Conservation (phyloP, 2,113 vertebrate genomes). For the Triplophysa tibetana region DNA sequence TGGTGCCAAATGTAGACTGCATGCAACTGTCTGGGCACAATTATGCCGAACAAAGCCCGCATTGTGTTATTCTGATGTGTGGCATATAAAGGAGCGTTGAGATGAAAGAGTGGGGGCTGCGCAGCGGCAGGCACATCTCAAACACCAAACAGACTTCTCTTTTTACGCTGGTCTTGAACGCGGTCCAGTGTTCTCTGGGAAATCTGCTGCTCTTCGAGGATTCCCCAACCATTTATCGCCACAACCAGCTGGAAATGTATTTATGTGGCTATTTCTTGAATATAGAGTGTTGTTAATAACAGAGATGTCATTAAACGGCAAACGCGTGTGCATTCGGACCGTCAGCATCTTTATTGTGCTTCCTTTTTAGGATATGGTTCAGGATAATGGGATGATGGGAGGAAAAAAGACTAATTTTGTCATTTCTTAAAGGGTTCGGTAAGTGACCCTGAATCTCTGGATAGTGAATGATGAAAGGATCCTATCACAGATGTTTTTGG, state of each 20-base stretch:
- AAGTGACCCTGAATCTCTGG: not conserved
- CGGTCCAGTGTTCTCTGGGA: not conserved
- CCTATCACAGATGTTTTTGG: slow-evolving; percentile 28
- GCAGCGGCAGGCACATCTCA: slow-evolving; percentile 24
- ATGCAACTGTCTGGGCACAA: slow-evolving; percentile 70
- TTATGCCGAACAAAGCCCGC: slow-evolving; percentile 70
- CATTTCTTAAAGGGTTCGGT: not conserved
- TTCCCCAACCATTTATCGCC: not conserved
- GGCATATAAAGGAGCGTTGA: slow-evolving; percentile 58
- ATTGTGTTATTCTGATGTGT: slow-evolving; percentile 61
- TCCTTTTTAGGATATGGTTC: not conserved
- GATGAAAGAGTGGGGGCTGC: slow-evolving; percentile 35
- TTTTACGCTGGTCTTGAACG: not conserved
- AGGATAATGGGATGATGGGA: not conserved
- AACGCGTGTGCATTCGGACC: not conserved
- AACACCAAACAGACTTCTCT: not conserved
- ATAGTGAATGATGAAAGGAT: slow-evolving; percentile 3
- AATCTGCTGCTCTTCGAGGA: not conserved
- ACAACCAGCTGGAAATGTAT: not conserved
- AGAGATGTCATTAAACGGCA: not conserved
- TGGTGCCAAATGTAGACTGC: slow-evolving; percentile 50
- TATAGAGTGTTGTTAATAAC: not conserved
- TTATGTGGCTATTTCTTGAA: not conserved
- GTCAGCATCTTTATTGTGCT: not conserved
- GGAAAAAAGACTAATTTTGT: slow-evolving; percentile 11